Percentiles rank a stretch among this genome's conserved stretches.
Evolutionary conservation across 2,797 vertebrate species (phyloP).

Genomic region (Phoebastria nigripes): DNA sequence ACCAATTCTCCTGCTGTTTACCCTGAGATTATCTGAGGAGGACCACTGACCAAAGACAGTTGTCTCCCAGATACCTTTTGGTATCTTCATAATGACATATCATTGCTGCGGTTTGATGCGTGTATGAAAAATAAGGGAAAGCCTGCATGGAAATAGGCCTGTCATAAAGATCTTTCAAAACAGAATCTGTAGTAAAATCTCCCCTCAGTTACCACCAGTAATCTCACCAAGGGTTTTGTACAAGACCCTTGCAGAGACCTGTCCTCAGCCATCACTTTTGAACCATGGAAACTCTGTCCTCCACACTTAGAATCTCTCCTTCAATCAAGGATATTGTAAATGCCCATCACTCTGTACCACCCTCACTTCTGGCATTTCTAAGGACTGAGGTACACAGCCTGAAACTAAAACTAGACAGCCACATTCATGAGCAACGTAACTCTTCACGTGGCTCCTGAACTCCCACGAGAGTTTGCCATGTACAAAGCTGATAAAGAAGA

Average conservation of each 20-base stretch:
- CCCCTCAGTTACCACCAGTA: not conserved
- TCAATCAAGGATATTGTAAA: not conserved
- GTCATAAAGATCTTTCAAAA: not conserved
- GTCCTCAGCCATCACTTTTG: not conserved
- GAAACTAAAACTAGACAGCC: not conserved
- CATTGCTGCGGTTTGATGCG: not conserved
- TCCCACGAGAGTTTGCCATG: not conserved
- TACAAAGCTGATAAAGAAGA: not conserved
- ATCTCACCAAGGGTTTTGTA: not conserved
- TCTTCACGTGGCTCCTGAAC: rapidly evolving
- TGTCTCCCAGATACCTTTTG: not conserved
- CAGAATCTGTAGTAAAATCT: not conserved
- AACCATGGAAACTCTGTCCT: not conserved
- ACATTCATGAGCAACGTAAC: rapidly evolving
- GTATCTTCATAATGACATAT: not conserved
- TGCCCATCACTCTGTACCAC: not conserved
- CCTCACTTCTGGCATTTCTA: not conserved
- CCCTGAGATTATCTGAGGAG: not conserved
- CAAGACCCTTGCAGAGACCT: not conserved
- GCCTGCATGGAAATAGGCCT: not conserved
- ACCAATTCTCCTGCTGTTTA: not conserved
- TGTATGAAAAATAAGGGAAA: not conserved
- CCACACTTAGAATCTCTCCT: not conserved
- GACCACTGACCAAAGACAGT: not conserved
- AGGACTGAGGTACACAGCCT: not conserved